Percentiles rank a stretch among this genome's conserved stretches.
Evolutionary conservation across 2,888 invertebrate genomes (phyloP).

Genomic region (Andricus quercusramuli): DNA sequence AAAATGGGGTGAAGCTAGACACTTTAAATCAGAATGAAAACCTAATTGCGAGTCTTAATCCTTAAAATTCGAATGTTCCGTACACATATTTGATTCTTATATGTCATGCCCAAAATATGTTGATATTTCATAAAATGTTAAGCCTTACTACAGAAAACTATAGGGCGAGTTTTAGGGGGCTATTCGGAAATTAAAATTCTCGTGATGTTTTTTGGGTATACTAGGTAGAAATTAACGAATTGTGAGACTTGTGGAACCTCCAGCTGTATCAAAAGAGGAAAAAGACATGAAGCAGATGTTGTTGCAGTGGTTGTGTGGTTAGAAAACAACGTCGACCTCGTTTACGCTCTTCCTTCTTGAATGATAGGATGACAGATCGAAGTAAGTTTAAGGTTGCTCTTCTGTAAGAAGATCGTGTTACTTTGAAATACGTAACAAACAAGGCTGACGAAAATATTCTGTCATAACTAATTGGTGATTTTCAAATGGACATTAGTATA

Average conservation of each 20-base stretch:
- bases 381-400: background rate
- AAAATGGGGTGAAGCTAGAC: no score
- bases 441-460: background rate
- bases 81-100: background rate
- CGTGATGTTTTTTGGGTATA: background rate
- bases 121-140: background rate
- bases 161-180: background rate
- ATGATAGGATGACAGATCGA: background rate
- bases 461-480: background rate
- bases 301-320: constrained; percentile 8
- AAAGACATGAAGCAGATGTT: constrained; percentile 23
- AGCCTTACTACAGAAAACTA: background rate
- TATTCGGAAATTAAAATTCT: background rate
- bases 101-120: no score
- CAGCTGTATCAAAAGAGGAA: background rate
- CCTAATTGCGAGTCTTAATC: no score
- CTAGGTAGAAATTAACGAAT: background rate
- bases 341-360: background rate
- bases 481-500: background rate
- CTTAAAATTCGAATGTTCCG: background rate
- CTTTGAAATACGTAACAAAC: background rate
- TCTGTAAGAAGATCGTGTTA: background rate
- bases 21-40: no score
- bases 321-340: constrained; percentile 12
- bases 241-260: background rate